phyloP scores from a whole-genome alignment of 2,113 vertebrate genomes.

The Mastomys coucha region DNA sequence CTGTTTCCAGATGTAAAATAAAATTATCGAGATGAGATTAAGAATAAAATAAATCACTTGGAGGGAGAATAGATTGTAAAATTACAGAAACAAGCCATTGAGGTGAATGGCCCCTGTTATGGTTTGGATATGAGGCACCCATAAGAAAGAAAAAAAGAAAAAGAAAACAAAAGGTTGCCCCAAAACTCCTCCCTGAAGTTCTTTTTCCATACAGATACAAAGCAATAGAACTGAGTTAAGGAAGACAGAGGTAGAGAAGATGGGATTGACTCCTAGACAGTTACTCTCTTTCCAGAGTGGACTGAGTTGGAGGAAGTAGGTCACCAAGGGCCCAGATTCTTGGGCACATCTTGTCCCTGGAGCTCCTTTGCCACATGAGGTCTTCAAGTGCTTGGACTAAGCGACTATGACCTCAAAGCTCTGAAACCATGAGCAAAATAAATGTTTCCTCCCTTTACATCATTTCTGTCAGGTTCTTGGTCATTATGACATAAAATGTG shows the following conservation, averaged over 20 bases:
- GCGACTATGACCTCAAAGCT: too few relatives aligned
- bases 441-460: background rate
- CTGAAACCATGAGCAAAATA: background rate
- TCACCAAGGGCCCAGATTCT: background rate
- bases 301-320: background rate
- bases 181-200: too few relatives aligned
- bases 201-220: too few relatives aligned
- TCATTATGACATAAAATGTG: background rate
- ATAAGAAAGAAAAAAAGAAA: background rate
- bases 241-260: too few relatives aligned
- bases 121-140: background rate
- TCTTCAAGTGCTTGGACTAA: background rate
- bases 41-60: constrained; percentile 1
- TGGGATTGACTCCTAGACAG: too few relatives aligned
- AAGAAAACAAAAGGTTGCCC: too few relatives aligned
- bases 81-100: constrained; percentile 2
- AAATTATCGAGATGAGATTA: constrained; percentile 62
- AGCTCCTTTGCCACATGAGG: background rate
- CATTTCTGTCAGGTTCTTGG: background rate
- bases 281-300: background rate
- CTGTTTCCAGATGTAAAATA: constrained; percentile 54
- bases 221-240: too few relatives aligned
- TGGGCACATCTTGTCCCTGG: background rate
- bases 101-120: background rate
- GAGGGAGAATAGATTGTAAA: constrained; percentile 3